These are phyloP conservation scores for Scytalopus superciliaris DNA, from an alignment of 2,113 vertebrate genomes.

Conservation along the genomic window DNA sequence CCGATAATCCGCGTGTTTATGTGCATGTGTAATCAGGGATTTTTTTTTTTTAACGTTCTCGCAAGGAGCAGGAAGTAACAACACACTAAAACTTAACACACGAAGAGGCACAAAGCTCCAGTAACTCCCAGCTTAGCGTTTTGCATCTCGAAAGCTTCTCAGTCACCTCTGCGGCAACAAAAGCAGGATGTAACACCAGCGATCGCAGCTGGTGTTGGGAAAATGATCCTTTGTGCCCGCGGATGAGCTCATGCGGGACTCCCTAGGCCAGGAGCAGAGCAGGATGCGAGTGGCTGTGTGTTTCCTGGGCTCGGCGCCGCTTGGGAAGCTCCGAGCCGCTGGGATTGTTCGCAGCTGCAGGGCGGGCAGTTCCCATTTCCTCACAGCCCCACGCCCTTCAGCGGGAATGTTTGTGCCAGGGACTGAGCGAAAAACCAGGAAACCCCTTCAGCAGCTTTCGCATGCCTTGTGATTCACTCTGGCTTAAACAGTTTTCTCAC, in stretches of 20 bases:
- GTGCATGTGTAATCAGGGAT: neutral
- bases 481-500: neutral
- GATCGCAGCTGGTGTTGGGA: neutral
- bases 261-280: rapidly evolving
- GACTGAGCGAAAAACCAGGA: too few species aligned
- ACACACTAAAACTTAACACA: neutral
- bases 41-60: neutral
- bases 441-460: too few species aligned
- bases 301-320: too few species aligned
- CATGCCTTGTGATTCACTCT: too few species aligned
- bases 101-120: neutral
- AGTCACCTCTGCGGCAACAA: neutral
- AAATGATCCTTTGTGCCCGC: neutral
- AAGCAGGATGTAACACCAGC: neutral
- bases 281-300: too few species aligned
- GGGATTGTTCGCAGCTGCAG: too few species aligned
- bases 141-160: neutral
- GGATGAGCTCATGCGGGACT: neutral
- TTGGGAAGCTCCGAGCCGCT: too few species aligned
- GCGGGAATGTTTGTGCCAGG: too few species aligned
- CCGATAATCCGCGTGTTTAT: neutral
- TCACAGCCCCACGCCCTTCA: too few species aligned
- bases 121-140: neutral
- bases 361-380: too few species aligned
- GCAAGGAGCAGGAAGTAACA: neutral